A percentile compares a stretch with the other conserved stretches of the same genome.
Evolutionary conservation across 1,140 invertebrate genomes (phyloP).

Genomic region (Nasonia vitripennis): DNA sequence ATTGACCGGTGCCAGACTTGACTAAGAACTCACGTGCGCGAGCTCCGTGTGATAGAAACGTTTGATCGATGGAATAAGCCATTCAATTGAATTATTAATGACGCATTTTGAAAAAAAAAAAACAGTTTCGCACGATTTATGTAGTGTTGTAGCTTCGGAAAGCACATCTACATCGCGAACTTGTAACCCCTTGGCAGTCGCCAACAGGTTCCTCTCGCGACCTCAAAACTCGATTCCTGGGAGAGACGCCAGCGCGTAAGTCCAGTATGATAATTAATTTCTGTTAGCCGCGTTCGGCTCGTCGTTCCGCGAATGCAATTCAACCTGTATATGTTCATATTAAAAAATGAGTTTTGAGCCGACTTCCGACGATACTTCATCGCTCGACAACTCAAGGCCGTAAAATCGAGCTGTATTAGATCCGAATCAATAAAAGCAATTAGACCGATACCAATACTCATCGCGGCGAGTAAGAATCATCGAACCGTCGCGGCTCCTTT

Average conservation of each 20-base stretch:
- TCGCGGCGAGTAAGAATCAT: neutral
- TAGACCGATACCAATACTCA: neutral
- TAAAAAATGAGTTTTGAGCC: too few relatives aligned
- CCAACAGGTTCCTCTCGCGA: neutral
- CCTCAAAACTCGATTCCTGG: neutral
- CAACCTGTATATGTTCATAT: neutral
- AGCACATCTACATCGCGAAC: neutral
- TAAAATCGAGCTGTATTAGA: neutral
- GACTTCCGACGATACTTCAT: too few relatives aligned
- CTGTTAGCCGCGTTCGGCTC: neutral
- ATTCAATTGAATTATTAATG: neutral
- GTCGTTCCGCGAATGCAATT: neutral
- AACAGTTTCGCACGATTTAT: neutral
- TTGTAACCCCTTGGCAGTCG: neutral
- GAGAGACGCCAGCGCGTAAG: neutral
- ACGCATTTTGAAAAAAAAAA: neutral
- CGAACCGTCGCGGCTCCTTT: neutral
- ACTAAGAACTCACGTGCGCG: neutral
- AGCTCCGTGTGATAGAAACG: neutral
- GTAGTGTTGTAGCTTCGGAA: neutral
- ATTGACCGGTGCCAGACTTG: slow-evolving; percentile 3
- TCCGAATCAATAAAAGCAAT: neutral
- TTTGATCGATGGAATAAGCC: neutral
- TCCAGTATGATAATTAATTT: neutral
- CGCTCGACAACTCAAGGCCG: neutral